Conservation (phyloP, 2,113 vertebrate species). For the Morone chrysops region DNA sequence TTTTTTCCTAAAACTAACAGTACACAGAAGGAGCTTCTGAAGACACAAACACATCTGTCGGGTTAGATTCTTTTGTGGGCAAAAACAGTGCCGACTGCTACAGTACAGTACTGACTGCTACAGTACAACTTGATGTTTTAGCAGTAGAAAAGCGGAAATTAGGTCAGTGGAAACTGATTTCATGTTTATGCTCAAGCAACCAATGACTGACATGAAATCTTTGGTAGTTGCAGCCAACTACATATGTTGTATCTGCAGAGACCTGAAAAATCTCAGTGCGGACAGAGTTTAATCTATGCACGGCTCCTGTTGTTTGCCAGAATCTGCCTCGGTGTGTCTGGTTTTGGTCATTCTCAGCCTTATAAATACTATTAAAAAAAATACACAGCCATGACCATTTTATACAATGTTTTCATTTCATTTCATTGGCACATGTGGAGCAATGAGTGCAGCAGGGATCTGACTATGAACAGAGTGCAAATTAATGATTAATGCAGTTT, state of each 20-base stretch:
- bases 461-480: background rate
- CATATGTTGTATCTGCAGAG: background rate
- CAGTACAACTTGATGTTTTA: too few species aligned
- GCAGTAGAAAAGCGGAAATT: background rate
- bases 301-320: too few species aligned
- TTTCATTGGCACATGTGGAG: background rate
- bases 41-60: too few species aligned
- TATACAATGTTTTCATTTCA: background rate
- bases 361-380: background rate
- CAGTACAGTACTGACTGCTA: too few species aligned
- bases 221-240: too few species aligned
- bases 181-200: background rate
- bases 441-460: background rate
- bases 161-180: background rate
- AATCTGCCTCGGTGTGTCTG: background rate
- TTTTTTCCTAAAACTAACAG: too few species aligned
- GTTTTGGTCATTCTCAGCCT: too few species aligned
- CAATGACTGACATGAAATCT: too few species aligned
- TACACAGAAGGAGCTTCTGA: too few species aligned
- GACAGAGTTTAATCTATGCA: background rate
- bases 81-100: too few species aligned
- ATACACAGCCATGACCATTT: background rate
- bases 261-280: background rate
- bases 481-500: background rate
- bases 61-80: too few species aligned